Conservation (phyloP, 2,888 invertebrate genomes). For the Barypeithes pellucidus region DNA sequence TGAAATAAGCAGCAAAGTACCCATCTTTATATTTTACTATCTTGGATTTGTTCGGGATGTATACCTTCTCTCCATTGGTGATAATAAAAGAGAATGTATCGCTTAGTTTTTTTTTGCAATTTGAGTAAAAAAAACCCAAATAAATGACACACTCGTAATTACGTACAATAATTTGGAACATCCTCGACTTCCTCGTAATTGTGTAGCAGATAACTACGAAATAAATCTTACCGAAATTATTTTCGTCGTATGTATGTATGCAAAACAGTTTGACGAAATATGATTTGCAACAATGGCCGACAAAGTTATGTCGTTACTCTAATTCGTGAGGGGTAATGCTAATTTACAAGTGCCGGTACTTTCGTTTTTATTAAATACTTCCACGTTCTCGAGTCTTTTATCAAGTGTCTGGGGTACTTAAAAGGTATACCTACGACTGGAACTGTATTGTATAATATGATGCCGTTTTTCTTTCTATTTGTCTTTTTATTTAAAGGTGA, state of each 20-base stretch:
- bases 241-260: neutral
- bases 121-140: too few relatives aligned
- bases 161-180: neutral
- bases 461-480: neutral
- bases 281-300: conserved; percentile 17
- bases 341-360: conserved; percentile 30
- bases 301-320: conserved; percentile 3
- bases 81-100: too few relatives aligned
- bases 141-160: too few relatives aligned
- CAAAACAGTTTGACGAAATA: conserved; percentile 18
- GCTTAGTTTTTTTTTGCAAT: too few relatives aligned
- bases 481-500: too few relatives aligned
- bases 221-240: neutral
- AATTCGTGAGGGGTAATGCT: conserved; percentile 21
- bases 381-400: conserved; percentile 24
- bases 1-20: too few relatives aligned
- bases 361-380: conserved; percentile 44
- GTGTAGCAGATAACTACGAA: too few relatives aligned
- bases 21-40: too few relatives aligned
- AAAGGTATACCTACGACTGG: neutral
- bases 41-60: too few relatives aligned
- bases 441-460: neutral
- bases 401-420: neutral
- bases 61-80: too few relatives aligned
- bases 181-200: neutral